These are phyloP conservation scores for Axea sp. DNA, from an alignment of 2,888 invertebrate species.

Conservation along the genomic window DNA sequence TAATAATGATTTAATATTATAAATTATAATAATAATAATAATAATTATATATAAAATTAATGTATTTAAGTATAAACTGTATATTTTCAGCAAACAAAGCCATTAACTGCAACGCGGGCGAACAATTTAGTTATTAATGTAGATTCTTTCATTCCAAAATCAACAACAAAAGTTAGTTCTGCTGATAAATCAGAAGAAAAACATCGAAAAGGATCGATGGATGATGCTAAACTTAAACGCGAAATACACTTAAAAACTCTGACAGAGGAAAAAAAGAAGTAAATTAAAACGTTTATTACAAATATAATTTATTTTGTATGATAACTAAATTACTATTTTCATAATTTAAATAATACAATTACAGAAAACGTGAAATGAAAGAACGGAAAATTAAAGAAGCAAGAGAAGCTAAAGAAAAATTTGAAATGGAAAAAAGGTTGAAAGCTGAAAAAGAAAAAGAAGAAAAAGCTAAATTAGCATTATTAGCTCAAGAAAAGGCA, in stretches of 20 bases:
- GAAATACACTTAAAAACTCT: slow-evolving; percentile 82
- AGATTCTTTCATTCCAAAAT: slow-evolving; percentile 72
- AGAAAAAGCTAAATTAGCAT: slow-evolving; percentile 73
- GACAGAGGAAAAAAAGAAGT: slow-evolving; percentile 82
- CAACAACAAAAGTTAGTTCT: slow-evolving; percentile 68
- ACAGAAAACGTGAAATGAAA: slow-evolving; percentile 81
- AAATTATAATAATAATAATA: too few species aligned
- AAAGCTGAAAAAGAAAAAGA: slow-evolving; percentile 79
- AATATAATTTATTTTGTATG: too few species aligned
- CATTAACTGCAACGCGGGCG: slow-evolving; percentile 74
- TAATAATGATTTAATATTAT: background rate
- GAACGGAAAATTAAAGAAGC: slow-evolving; percentile 81
- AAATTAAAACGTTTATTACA: slow-evolving; percentile 8
- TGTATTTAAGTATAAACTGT: too few species aligned
- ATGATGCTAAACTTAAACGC: slow-evolving; percentile 82
- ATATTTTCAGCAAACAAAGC: slow-evolving; percentile 71
- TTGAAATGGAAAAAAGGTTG: slow-evolving; percentile 78
- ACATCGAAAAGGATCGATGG: slow-evolving; percentile 74
- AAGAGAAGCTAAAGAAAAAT: slow-evolving; percentile 79
- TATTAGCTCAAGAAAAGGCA: slow-evolving; percentile 78
- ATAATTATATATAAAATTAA: too few species aligned
- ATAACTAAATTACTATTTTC: background rate
- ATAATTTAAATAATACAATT: slow-evolving; percentile 9
- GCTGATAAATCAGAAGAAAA: slow-evolving; percentile 75
- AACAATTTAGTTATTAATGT: slow-evolving; percentile 72